These are phyloP conservation scores for Hypomecis punctinalis DNA, from an alignment of 2,888 invertebrate species.

Conservation along the genomic window DNA sequence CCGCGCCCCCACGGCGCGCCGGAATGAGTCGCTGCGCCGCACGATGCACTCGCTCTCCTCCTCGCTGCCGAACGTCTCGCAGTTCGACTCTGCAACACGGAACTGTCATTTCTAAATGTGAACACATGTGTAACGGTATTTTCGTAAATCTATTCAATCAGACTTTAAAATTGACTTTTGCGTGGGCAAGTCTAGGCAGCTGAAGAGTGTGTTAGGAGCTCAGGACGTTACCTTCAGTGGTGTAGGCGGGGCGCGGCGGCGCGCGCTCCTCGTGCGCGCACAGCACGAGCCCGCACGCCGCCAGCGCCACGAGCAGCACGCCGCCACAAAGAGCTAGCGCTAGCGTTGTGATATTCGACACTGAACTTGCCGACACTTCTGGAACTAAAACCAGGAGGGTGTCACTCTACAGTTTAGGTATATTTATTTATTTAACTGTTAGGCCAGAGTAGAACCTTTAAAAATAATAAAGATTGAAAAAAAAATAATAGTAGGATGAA, in stretches of 20 bases:
- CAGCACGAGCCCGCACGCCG: constrained; percentile 79
- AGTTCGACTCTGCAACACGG: constrained; percentile 70
- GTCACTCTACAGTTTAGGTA: too few relatives aligned
- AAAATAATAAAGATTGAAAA: too few relatives aligned
- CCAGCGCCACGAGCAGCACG: constrained; percentile 74
- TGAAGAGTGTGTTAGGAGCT: neutral
- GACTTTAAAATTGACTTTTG: too few relatives aligned
- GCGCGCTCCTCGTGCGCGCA: constrained; percentile 69
- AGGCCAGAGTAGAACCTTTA: too few relatives aligned
- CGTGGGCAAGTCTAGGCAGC: too few relatives aligned
- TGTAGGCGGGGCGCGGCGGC: constrained; percentile 74
- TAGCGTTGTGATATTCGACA: constrained; percentile 72
- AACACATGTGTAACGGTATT: too few relatives aligned
- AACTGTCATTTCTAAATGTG: neutral
- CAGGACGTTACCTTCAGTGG: constrained; percentile 66
- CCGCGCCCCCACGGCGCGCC: constrained; percentile 62
- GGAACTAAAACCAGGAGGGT: constrained; percentile 1
- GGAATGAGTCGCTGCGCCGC: constrained; percentile 74
- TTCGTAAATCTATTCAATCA: neutral
- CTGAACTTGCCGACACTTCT: constrained; percentile 58
- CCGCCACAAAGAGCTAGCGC: constrained; percentile 75
- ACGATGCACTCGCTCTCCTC: constrained; percentile 78
- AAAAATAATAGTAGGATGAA: too few relatives aligned
- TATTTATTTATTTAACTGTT: too few relatives aligned
- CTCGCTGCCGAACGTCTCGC: constrained; percentile 78